phyloP scores from a whole-genome alignment of 2,797 vertebrate species.

The Falco rusticolus region DNA sequence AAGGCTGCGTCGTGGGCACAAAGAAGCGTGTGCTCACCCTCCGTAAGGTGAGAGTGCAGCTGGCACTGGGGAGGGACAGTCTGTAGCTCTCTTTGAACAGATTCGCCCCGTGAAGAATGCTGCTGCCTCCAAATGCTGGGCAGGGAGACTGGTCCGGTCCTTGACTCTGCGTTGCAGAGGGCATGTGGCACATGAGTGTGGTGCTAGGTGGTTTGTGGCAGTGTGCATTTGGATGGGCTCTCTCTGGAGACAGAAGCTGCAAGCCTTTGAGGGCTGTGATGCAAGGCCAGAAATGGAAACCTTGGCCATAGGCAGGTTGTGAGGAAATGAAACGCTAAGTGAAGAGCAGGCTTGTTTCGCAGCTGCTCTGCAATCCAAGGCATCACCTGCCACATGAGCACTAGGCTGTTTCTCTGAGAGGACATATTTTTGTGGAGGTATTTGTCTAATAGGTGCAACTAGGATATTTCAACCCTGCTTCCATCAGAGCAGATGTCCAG shows the following conservation, averaged over 20 bases:
- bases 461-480: background rate
- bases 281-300: background rate
- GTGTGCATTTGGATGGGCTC: background rate
- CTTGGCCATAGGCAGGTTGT: background rate
- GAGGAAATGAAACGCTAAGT: background rate
- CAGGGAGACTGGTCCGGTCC: background rate
- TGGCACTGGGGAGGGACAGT: accelerated
- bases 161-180: background rate
- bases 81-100: background rate
- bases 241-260: background rate
- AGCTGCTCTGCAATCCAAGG: background rate
- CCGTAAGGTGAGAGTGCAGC: constrained; percentile 83
- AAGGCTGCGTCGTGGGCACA: constrained; percentile 89
- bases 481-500: background rate
- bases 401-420: background rate
- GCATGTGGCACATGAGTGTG: accelerated
- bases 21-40: constrained; percentile 93
- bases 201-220: background rate
- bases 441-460: background rate
- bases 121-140: background rate
- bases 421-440: background rate
- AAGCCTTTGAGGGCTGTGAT: background rate
- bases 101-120: accelerated
- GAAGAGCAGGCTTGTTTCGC: background rate
- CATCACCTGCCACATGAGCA: background rate